phyloP scores from a whole-genome alignment of 2,797 vertebrate species.

The Falco rusticolus region DNA sequence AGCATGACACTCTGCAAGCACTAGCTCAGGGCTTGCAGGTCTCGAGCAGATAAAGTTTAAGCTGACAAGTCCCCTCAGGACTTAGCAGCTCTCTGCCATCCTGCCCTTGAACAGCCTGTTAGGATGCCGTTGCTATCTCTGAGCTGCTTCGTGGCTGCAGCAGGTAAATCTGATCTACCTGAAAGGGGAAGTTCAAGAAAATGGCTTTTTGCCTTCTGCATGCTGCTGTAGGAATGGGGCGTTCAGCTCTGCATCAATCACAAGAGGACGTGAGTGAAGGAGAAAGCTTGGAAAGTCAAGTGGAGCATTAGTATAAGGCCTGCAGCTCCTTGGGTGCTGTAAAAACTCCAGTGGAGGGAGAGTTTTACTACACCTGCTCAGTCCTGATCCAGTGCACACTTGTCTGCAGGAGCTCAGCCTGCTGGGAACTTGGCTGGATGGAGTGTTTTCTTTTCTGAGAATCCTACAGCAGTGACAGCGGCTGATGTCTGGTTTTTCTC shows the following conservation, averaged over 20 bases:
- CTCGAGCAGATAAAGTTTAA: neutral
- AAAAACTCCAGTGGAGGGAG: neutral
- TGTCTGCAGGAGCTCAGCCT: neutral
- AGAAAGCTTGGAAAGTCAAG: neutral
- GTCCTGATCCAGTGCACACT: neutral
- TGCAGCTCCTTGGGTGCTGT: neutral
- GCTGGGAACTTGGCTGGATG: neutral
- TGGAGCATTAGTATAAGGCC: neutral
- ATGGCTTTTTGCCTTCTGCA: neutral
- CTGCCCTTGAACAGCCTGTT: neutral
- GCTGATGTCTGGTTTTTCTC: neutral
- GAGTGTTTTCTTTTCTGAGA: neutral
- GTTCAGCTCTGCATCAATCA: neutral
- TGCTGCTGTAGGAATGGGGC: neutral
- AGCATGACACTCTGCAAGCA: neutral
- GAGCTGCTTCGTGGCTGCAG: neutral
- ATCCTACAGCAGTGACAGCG: neutral
- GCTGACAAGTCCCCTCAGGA: neutral
- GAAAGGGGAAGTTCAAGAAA: neutral
- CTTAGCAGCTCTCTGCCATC: neutral
- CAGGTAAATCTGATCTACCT: neutral
- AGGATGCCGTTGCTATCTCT: neutral
- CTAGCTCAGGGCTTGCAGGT: neutral
- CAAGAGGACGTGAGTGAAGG: neutral
- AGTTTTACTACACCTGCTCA: neutral